A percentile compares a stretch with the other conserved stretches of the same genome.
These are phyloP conservation scores for Porites evermanni DNA, from an alignment of 92 coral and sea anemone genomes.

Conservation along the genomic window DNA sequence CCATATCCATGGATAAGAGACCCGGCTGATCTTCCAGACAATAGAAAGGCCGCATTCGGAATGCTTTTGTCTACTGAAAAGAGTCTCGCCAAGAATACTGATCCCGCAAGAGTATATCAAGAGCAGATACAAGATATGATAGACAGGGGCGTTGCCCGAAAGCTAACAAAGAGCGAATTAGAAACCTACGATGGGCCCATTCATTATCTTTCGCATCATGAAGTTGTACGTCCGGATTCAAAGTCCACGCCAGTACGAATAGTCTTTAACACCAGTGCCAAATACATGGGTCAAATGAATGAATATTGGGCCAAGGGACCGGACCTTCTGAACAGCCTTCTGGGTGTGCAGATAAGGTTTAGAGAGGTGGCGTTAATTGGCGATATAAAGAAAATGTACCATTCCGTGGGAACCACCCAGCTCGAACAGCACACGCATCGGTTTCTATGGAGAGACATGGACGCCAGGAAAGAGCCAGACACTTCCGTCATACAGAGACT, in stretches of 20 bases:
- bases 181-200: conserved; percentile 17
- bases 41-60: conserved; percentile 33
- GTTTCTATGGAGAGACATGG: background rate
- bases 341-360: conserved; percentile 53
- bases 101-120: conserved; percentile 33
- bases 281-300: conserved; percentile 43
- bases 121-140: conserved; percentile 44
- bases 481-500: no score
- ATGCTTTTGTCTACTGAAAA: conserved; percentile 34
- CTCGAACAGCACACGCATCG: conserved; percentile 57
- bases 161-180: conserved; percentile 27
- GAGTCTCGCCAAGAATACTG: background rate
- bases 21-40: conserved; percentile 50
- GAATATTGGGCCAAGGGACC: conserved; percentile 16
- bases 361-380: conserved; percentile 58
- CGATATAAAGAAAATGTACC: conserved; percentile 70
- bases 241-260: conserved; percentile 67
- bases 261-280: conserved; percentile 38
- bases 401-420: conserved; percentile 45
- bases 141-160: background rate
- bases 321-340: conserved; percentile 49
- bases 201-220: conserved; percentile 38
- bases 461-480: no score
- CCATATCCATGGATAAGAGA: conserved; percentile 64
- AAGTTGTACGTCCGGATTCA: background rate